Evolutionary conservation across 2,888 invertebrate genomes (phyloP).

Genomic region (Cryptus armator): DNA sequence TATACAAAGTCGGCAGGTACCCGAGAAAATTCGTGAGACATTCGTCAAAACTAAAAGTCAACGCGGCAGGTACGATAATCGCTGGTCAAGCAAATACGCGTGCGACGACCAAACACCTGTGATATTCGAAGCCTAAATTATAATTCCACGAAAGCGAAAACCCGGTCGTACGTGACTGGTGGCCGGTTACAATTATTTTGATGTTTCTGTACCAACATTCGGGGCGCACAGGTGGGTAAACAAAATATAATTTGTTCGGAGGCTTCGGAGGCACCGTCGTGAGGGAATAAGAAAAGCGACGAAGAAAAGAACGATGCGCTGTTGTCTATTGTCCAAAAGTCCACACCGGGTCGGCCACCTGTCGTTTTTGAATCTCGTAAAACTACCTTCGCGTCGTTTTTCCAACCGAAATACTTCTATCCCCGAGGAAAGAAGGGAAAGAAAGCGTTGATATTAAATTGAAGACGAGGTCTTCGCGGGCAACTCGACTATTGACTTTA

Average conservation of each 20-base stretch:
- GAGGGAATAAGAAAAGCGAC: neutral
- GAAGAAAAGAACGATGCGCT: neutral
- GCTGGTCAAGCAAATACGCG: neutral
- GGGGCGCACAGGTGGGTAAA: constrained; percentile 52
- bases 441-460: neutral
- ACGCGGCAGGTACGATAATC: constrained; percentile 14
- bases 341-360: too few species aligned
- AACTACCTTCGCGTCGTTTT: too few species aligned
- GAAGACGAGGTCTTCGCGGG: neutral
- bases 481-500: neutral
- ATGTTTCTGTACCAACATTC: constrained; percentile 30
- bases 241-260: neutral
- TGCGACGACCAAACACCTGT: neutral
- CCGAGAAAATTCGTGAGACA: too few species aligned
- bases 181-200: constrained; percentile 40
- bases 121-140: neutral
- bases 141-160: constrained; percentile 17
- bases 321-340: neutral
- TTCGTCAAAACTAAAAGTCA: too few species aligned
- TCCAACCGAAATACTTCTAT: too few species aligned
- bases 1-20: too few species aligned
- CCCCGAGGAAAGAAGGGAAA: neutral
- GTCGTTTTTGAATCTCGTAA: too few species aligned
- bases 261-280: neutral
- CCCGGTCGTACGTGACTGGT: constrained; percentile 43